Evolutionary conservation across 1,140 invertebrate genomes (phyloP), one percentile per base, ranked within the genome.

Genomic region (Diabrotica undecimpunctata): DNA sequence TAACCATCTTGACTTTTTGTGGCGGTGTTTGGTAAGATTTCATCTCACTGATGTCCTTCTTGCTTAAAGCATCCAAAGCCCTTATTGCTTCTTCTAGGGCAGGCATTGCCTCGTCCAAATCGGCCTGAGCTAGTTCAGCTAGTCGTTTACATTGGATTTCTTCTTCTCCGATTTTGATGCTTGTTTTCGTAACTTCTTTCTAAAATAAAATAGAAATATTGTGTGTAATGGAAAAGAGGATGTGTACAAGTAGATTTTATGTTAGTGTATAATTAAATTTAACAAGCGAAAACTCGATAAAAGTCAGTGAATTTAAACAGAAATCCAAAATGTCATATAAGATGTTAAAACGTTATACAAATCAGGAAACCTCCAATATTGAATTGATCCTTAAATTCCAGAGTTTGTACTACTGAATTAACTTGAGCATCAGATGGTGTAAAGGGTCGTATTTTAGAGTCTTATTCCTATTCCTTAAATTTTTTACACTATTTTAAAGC

Each of bases 41-140:
- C 61, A 96, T 91, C 82, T 95, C 92, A 52, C 88, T 87, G 52
- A 95, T 87, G 77, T 95, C 92, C 75, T 92, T 93, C 78, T 95
- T 95, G 75, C 92, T 94, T 14, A 95, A 78, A 9, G 91, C 83
- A 71, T 94, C 54, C 39, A 79, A 67, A 65, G 90, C 90, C 79
- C 85, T 85, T 66, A 91, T 86, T 51, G 92, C 93, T 76, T 93
- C 91, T 54, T 93, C 85, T 2, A 95, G 77, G 5, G 92, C 91
- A 1, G 93, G 93, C 81, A 94, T 86, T n/a, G 91, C 92, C 71
- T 87, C 86, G 67, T 89, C 87, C 12, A 95, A 80, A 81, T 95
- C 92, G 36, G 86, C 83, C 75, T 91, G 86, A 41, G 92, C 93
- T 11, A 90, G 81, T 64, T 89, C 87, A 0, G 91, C 91, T 73